These are phyloP conservation scores for Buathra laborator DNA, from an alignment of 2,888 invertebrate genomes.

Conservation along the genomic window DNA sequence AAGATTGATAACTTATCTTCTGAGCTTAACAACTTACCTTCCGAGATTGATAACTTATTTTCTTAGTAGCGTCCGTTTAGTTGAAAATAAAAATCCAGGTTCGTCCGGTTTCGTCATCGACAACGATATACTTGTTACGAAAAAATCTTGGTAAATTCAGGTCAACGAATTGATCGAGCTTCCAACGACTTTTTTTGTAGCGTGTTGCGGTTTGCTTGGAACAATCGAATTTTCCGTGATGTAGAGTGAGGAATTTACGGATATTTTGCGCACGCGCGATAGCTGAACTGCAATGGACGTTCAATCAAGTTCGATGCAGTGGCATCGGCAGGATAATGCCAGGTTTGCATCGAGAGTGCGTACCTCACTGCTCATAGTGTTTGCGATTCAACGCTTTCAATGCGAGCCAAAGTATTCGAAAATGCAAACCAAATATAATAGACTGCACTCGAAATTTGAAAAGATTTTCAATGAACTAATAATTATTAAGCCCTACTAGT, in stretches of 20 bases:
- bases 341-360: neutral
- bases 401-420: no score
- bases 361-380: no score
- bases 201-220: neutral
- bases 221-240: slow-evolving; percentile 29
- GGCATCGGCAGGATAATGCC: slow-evolving; percentile 34
- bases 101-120: slow-evolving; percentile 51
- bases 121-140: slow-evolving; percentile 40
- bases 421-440: no score
- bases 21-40: no score
- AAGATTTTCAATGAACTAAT: no score
- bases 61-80: neutral
- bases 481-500: no score
- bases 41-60: no score
- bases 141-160: slow-evolving; percentile 40
- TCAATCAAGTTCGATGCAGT: slow-evolving; percentile 76
- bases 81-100: neutral
- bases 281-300: slow-evolving; percentile 66
- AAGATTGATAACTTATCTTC: no score
- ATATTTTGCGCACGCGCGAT: slow-evolving; percentile 67
- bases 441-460: no score
- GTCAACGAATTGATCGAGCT: slow-evolving; percentile 55
- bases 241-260: slow-evolving; percentile 64
- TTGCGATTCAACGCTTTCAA: no score
- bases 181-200: slow-evolving; percentile 23